phyloP scores from a whole-genome alignment of 1,140 invertebrate genomes.

The Sitobion miscanthi region DNA sequence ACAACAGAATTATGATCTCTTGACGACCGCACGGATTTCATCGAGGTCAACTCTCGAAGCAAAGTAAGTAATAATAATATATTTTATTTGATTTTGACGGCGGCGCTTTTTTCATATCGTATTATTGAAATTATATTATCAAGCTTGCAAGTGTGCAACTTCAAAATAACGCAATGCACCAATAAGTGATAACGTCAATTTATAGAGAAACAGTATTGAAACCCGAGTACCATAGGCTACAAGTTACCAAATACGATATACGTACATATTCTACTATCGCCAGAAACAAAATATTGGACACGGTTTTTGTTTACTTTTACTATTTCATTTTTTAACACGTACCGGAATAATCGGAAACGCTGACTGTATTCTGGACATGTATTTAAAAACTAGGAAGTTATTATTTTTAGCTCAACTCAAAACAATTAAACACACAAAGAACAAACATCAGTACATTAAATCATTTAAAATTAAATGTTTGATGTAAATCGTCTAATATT shows the following conservation, averaged over 20 bases:
- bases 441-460: background rate
- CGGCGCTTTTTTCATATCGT: background rate
- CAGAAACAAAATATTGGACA: background rate
- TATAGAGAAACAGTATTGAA: background rate
- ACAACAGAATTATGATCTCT: slow-evolving; percentile 1
- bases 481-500: background rate
- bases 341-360: background rate
- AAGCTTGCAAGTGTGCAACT: background rate
- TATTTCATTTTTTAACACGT: background rate
- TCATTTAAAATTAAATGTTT: background rate
- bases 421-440: background rate
- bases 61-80: background rate
- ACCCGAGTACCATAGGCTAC: background rate
- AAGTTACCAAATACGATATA: background rate
- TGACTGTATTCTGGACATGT: background rate
- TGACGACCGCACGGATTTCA: background rate
- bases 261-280: background rate
- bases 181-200: background rate
- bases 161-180: background rate
- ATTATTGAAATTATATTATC: background rate
- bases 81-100: background rate
- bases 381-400: background rate
- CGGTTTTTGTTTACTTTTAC: background rate
- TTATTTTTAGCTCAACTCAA: background rate
- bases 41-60: background rate